These are phyloP conservation scores for Hydractinia symbiolongicarpus DNA, from an alignment of 30 jellyfish, hydroid and myxozoan species.

Conservation along the genomic window DNA sequence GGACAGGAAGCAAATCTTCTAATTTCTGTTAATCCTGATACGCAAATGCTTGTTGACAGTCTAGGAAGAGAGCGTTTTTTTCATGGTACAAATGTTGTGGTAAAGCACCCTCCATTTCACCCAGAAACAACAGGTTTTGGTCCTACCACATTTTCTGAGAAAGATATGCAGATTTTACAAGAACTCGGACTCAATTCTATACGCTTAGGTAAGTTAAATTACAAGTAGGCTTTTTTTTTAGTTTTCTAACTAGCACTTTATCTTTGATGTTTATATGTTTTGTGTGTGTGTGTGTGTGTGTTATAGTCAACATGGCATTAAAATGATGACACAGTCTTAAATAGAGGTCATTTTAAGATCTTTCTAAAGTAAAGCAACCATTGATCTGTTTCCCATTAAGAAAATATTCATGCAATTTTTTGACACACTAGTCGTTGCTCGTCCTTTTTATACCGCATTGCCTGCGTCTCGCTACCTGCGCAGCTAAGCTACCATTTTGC, in stretches of 20 bases:
- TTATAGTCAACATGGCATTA: too few species aligned
- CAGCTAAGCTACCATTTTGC: too few species aligned
- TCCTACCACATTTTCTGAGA: slow-evolving; percentile 67
- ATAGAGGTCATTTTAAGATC: too few species aligned
- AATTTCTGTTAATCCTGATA: slow-evolving; percentile 71
- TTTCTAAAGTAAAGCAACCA: too few species aligned
- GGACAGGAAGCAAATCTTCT: slow-evolving; percentile 46
- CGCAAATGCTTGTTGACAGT: slow-evolving; percentile 70
- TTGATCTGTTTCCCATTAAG: too few species aligned
- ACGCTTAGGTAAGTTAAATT: slow-evolving; percentile 57
- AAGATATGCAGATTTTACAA: slow-evolving; percentile 71
- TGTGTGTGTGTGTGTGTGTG: too few species aligned
- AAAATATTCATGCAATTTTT: too few species aligned
- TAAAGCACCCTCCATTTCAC: slow-evolving; percentile 74
- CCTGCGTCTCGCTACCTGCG: too few species aligned
- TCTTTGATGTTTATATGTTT: too few species aligned
- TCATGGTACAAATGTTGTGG: slow-evolving; percentile 92
- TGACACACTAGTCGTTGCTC: too few species aligned
- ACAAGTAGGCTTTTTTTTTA: background rate
- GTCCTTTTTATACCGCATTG: too few species aligned
- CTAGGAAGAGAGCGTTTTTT: slow-evolving; percentile 76
- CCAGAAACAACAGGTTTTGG: slow-evolving; percentile 72
- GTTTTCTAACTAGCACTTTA: background rate
- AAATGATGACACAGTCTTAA: too few species aligned
- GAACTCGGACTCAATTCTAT: slow-evolving; percentile 71